Conservation (phyloP, 2,888 invertebrate genomes). For the Eupelmus urozonus region DNA sequence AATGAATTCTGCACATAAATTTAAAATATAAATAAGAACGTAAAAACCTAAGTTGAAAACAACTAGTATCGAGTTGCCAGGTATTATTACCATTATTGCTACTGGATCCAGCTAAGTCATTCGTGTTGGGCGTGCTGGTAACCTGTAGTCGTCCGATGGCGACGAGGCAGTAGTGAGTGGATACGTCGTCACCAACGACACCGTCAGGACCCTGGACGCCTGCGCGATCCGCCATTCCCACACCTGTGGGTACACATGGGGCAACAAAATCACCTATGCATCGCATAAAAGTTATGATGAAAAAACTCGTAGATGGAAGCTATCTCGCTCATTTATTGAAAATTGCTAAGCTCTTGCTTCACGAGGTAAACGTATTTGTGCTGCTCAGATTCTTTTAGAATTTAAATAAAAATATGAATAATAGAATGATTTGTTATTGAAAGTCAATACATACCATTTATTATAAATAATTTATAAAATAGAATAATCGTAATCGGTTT, state of each 20-base stretch:
- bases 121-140: conserved; percentile 95
- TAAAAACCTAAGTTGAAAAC: neutral
- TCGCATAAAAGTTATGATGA: conserved; percentile 73
- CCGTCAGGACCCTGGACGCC: conserved; percentile 82
- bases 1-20: conserved; percentile 88
- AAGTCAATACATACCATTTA: too few species aligned
- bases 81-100: conserved; percentile 80
- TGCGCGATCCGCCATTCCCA: conserved; percentile 79
- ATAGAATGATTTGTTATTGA: too few species aligned
- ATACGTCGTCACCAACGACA: conserved; percentile 86
- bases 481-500: too few species aligned
- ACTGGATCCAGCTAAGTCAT: conserved; percentile 91
- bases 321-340: conserved; percentile 62
- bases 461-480: too few species aligned
- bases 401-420: neutral
- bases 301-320: conserved; percentile 7
- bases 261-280: conserved; percentile 76
- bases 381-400: neutral
- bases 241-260: conserved; percentile 77
- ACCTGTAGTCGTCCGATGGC: conserved; percentile 98
- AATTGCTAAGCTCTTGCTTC: conserved; percentile 31
- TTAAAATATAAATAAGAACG: conserved; percentile 25
- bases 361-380: conserved; percentile 9
- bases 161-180: conserved; percentile 96
- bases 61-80: too few species aligned